phyloP scores from a whole-genome alignment of 1,140 invertebrate genomes.

The Cydia fagiglandana region DNA sequence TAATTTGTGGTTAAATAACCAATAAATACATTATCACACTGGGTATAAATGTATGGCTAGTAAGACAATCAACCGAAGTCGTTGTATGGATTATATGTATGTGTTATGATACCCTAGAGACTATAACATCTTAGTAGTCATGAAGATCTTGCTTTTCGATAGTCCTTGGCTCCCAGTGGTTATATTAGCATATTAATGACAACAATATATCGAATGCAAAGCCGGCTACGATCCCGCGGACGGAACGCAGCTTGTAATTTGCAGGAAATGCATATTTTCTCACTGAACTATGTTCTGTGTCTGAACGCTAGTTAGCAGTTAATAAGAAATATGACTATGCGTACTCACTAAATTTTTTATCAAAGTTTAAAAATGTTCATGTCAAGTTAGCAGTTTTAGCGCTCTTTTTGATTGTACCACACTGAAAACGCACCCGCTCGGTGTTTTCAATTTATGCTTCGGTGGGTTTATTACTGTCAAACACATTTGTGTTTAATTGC shows the following conservation, averaged over 20 bases:
- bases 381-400: background rate
- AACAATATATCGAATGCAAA: slow-evolving; percentile 23
- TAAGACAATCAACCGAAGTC: background rate
- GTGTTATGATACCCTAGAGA: background rate
- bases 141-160: background rate
- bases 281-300: slow-evolving; percentile 21
- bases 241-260: slow-evolving; percentile 29
- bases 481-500: slow-evolving; percentile 51
- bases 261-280: slow-evolving; percentile 28
- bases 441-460: slow-evolving; percentile 1
- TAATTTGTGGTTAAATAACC: slow-evolving; percentile 28
- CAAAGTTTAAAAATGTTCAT: background rate
- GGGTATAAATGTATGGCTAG: background rate
- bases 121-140: slow-evolving; percentile 6
- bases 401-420: background rate
- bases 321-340: slow-evolving; percentile 1
- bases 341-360: background rate
- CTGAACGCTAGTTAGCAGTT: slow-evolving; percentile 10
- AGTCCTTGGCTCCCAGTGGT: background rate
- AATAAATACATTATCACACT: slow-evolving; percentile 6
- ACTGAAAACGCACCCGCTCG: background rate
- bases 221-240: slow-evolving; percentile 5
- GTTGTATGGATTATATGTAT: background rate
- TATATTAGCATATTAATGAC: slow-evolving; percentile 25
- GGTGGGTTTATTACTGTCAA: slow-evolving; percentile 37